Conservation (phyloP, 2,113 vertebrate species). For the Passer montanus region DNA sequence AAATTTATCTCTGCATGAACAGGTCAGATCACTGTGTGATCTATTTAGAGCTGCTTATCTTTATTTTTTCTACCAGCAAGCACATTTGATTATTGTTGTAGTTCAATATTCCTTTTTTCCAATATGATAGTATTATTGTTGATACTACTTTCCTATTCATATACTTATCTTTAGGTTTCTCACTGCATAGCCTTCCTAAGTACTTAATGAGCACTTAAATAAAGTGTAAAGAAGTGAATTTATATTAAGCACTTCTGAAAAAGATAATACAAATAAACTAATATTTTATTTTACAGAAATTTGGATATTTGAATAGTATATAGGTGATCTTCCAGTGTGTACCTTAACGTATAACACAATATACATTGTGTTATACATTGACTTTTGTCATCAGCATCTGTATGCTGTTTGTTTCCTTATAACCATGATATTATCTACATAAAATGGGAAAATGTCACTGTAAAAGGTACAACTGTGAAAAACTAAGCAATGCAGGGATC, state of each 20-base stretch:
- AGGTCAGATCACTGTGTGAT: neutral
- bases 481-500: neutral
- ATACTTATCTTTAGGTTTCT: neutral
- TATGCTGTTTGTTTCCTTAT: neutral
- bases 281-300: neutral
- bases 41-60: neutral
- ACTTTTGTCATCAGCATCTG: neutral
- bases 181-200: neutral
- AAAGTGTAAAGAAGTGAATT: neutral
- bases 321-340: neutral
- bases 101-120: neutral
- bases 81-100: neutral
- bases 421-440: neutral
- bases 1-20: neutral
- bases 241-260: neutral
- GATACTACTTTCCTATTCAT: neutral
- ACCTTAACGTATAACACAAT: neutral
- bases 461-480: neutral
- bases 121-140: rapidly evolving
- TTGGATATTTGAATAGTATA: neutral
- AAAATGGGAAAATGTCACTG: neutral
- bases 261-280: neutral
- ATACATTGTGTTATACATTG: neutral
- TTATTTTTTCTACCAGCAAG: neutral
- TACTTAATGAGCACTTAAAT: neutral